Evolutionary conservation across 2,113 vertebrate genomes (phyloP).

Genomic region (Prionailurus bengalensis): DNA sequence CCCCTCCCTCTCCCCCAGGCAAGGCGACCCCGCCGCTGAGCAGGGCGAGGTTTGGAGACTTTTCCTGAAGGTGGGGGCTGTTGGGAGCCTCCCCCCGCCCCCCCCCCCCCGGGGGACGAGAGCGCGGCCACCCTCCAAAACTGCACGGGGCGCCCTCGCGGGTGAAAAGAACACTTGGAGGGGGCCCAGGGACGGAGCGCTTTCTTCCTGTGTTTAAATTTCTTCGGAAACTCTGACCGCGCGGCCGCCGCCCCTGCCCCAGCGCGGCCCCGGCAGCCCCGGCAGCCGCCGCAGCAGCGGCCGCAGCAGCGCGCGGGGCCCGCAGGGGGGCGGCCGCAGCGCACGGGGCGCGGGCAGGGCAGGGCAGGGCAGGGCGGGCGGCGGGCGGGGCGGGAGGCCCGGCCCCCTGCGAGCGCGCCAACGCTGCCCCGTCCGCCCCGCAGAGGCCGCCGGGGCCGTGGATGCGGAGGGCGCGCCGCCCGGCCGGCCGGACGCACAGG

Average conservation of each 20-base stretch:
- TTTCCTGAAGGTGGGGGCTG: neutral
- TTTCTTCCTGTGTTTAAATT: slow-evolving; percentile 74
- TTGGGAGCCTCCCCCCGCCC: neutral
- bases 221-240: slow-evolving; percentile 77
- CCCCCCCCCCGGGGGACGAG: neutral
- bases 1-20: neutral
- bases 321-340: neutral
- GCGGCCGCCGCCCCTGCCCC: slow-evolving; percentile 67
- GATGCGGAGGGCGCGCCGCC: slow-evolving; percentile 77
- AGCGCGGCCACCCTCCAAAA: neutral
- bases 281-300: neutral
- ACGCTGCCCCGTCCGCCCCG: slow-evolving; percentile 66
- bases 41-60: accelerated
- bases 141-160: slow-evolving; percentile 16
- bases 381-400: slow-evolving; percentile 65
- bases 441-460: slow-evolving; percentile 76
- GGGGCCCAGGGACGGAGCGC: slow-evolving; percentile 52
- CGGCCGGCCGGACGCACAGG: slow-evolving; percentile 55
- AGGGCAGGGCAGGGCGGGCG: neutral
- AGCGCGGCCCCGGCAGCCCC: neutral
- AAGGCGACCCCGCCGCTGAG: neutral
- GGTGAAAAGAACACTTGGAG: slow-evolving; percentile 73
- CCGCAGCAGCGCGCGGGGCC: neutral
- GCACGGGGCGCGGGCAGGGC: neutral
- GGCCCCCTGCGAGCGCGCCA: slow-evolving; percentile 64